Conservation (phyloP, 2,113 vertebrate genomes). For the Ptyas mucosa region DNA sequence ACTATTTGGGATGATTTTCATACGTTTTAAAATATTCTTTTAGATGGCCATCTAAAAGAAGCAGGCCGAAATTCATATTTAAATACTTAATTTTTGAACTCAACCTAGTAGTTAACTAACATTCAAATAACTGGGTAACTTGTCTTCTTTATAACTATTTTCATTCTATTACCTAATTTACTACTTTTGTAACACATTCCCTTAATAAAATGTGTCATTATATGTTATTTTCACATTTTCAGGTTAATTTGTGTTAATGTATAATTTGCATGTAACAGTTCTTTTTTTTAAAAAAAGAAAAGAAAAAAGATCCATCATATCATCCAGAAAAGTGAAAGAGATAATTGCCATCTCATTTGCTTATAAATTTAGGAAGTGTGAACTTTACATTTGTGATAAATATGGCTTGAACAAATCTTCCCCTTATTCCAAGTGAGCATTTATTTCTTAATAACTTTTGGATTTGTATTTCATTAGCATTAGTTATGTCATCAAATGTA, state of each 20-base stretch:
- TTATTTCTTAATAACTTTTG: neutral
- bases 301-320: neutral
- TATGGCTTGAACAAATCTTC: neutral
- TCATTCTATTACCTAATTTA: neutral
- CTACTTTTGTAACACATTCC: neutral
- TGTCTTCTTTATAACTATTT: neutral
- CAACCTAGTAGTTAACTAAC: neutral
- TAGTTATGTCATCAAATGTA: neutral
- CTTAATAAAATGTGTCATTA: neutral
- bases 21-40: neutral
- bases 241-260: neutral
- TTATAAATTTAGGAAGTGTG: neutral
- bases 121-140: neutral
- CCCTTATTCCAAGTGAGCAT: neutral
- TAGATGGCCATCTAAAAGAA: neutral
- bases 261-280: neutral
- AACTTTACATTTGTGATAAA: neutral
- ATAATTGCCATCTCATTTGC: neutral
- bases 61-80: accelerated
- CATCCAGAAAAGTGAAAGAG: neutral
- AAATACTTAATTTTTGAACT: neutral
- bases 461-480: neutral
- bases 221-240: neutral
- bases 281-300: neutral
- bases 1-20: neutral